Conservation (phyloP, 1,140 invertebrate genomes). For the Lutraria rhynchaena region DNA sequence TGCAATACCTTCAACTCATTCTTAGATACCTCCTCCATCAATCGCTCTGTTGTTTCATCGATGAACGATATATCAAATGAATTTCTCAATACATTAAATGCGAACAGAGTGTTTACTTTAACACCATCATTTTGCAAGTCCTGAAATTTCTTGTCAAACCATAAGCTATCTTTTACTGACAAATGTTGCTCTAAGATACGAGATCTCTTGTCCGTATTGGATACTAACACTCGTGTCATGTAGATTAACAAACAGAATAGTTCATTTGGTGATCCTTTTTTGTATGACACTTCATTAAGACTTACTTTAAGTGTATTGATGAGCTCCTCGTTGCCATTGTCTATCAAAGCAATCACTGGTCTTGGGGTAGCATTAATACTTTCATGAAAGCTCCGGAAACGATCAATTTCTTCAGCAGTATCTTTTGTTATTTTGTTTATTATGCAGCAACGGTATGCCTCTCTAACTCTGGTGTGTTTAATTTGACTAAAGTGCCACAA, state of each 20-base stretch:
- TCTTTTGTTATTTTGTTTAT: conserved; percentile 21
- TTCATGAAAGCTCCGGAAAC: conserved; percentile 36
- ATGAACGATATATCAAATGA: conserved; percentile 47
- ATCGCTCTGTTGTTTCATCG: not conserved
- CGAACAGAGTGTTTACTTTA: conserved; percentile 33
- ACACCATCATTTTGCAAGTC: conserved; percentile 23
- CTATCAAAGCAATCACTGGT: conserved; percentile 29
- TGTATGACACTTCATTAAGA: conserved; percentile 32
- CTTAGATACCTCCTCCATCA: conserved; percentile 36
- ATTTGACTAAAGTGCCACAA: conserved; percentile 52
- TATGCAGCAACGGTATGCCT: conserved; percentile 39
- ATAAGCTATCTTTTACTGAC: conserved; percentile 2
- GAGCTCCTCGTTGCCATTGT: conserved; percentile 34
- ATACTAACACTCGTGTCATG: conserved; percentile 16
- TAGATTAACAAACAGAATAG: conserved; percentile 33
- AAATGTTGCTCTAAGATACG: conserved; percentile 15
- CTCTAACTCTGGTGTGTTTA: not conserved
- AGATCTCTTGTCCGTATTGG: not conserved
- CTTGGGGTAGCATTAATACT: not conserved
- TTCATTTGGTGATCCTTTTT: conserved; percentile 27
- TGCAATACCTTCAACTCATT: conserved; percentile 18
- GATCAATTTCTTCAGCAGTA: conserved; percentile 22
- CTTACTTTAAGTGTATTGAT: conserved; percentile 15
- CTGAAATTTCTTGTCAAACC: conserved; percentile 45
- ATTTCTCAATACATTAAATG: conserved; percentile 43